Base-by-base conservation (phyloP, 2,113 vertebrate genomes). In the Trematocara variabile region DNA sequence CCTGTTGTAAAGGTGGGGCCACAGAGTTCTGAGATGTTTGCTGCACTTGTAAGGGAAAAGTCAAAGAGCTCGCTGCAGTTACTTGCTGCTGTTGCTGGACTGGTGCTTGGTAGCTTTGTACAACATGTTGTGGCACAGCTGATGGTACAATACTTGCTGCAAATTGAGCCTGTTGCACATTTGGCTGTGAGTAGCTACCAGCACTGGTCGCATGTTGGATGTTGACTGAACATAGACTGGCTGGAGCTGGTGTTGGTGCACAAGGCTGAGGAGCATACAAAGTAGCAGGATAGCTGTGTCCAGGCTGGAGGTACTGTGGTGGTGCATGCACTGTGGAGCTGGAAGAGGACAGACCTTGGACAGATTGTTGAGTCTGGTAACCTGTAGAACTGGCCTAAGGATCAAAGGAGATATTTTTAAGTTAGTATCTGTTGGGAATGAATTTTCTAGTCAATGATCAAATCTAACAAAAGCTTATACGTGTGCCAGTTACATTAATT, bases 221-320 rank as follows among this genome's bases (percentile, higher is more conserved):
- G 88, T 81, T 88, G 93, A 96, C 87, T 93, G 96, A 88, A 91
- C 96, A 86, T 2, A 86, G 53, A 65, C 41, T 85, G 4, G 78
- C 82, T 79, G 88, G 87, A 83, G 87, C 60, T 84, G 70, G 73
- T 79, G 91, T 5, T 56, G 81, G 54, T 28, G 53, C 73, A 78
- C 25, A 53, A 22, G 85, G 79, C 7, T 87, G 91, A 60, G 79
- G 85, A 48, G 81, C 20, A 78, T 90, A 90, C 20, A 89, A 92
- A 46, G 87, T 55, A 54, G 90, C 18, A 44, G 92, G 85, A 84
- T 91, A 91, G 77, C 90, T 94, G 13, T 93, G 91, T 48, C 87
- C 93, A 46, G 92, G 86, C 79, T 94, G 90, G 44, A 92, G 25
- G 44, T 91, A 93, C 63, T 94, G 94, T 39, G 89, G 88, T n/a